Conservation (phyloP, 1,140 invertebrate genomes). For the Leptinotarsa texana region DNA sequence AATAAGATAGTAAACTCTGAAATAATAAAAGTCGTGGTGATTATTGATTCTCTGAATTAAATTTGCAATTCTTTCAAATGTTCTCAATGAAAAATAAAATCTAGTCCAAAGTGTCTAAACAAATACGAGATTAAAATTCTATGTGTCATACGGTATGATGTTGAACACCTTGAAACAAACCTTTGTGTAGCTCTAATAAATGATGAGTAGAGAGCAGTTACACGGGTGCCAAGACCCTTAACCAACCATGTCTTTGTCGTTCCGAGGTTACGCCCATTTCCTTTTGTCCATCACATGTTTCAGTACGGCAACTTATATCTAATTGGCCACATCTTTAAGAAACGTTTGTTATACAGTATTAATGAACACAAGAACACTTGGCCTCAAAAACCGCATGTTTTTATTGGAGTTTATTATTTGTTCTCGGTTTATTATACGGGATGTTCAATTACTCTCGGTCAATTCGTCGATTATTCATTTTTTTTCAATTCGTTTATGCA, state of each 20-base stretch:
- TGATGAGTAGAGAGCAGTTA: constrained; percentile 29
- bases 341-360: neutral
- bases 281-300: constrained; percentile 36
- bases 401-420: neutral
- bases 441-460: neutral
- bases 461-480: no score
- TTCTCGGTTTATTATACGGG: neutral
- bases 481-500: no score
- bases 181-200: neutral
- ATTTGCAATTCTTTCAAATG: no score
- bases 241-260: constrained; percentile 37
- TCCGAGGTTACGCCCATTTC: constrained; percentile 33
- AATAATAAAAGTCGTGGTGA: no score
- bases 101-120: no score
- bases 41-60: no score
- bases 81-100: no score
- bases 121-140: no score
- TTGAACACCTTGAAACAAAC: no score
- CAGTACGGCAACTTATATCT: constrained; percentile 10
- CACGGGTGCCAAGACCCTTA: constrained; percentile 34
- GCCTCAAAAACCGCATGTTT: neutral
- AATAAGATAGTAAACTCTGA: no score
- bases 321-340: constrained; percentile 18
- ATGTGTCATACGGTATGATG: no score
- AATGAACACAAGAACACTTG: neutral